Evolutionary conservation across 2,113 vertebrate genomes (phyloP).

Genomic region (Nibea albiflora): DNA sequence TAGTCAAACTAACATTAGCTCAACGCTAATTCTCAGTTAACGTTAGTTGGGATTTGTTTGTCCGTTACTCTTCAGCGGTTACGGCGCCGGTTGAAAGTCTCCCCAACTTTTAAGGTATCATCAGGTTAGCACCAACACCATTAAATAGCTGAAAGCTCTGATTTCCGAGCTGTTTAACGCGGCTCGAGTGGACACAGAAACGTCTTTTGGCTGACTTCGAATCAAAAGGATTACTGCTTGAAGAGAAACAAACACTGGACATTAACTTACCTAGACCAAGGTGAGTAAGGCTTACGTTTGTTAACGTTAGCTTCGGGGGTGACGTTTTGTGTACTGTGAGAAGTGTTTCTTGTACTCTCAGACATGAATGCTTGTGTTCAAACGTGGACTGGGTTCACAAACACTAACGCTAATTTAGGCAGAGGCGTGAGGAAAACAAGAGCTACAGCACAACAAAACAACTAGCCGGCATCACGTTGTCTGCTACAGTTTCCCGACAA

Average conservation of each 20-base stretch:
- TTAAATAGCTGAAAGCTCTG: neutral
- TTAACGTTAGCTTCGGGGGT: neutral
- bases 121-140: neutral
- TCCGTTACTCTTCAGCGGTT: neutral
- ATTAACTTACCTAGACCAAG: conserved; percentile 24
- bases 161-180: neutral
- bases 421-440: neutral
- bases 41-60: neutral
- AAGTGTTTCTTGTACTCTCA: neutral
- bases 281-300: conserved; percentile 34
- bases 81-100: neutral
- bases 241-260: conserved; percentile 32
- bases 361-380: neutral
- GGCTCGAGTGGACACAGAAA: neutral
- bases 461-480: neutral
- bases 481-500: neutral
- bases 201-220: conserved; percentile 13
- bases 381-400: neutral
- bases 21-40: neutral
- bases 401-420: neutral
- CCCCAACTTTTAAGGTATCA: neutral
- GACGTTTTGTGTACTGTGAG: neutral
- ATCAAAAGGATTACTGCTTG: neutral
- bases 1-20: conserved; percentile 5
- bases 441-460: too few species aligned